Evolutionary conservation across 2,888 invertebrate species (phyloP).

Genomic region (Tillus elongatus): DNA sequence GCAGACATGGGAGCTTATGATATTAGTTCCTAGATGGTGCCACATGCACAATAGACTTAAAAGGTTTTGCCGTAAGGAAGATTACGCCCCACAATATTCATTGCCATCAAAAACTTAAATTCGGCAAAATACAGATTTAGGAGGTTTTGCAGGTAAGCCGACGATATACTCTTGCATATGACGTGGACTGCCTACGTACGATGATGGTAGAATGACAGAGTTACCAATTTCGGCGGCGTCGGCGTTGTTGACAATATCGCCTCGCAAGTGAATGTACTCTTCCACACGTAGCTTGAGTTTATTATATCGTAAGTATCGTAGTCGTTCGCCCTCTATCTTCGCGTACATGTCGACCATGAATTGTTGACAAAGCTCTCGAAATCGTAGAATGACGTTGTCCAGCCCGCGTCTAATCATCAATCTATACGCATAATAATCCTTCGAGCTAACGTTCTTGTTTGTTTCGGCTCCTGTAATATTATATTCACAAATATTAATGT

Average conservation of each 20-base stretch:
- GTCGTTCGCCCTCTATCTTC: constrained; percentile 32
- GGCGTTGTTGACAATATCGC: constrained; percentile 25
- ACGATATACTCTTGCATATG: constrained; percentile 30
- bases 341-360: constrained; percentile 34
- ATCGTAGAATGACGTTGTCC: constrained; percentile 22
- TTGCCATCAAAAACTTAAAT: no score
- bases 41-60: no score
- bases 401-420: constrained; percentile 21
- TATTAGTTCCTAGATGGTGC: no score
- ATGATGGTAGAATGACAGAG: no score
- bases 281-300: constrained; percentile 28
- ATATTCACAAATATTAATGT: constrained; percentile 12
- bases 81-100: no score
- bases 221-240: constrained; percentile 14
- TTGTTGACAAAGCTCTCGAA: constrained; percentile 29
- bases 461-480: no score
- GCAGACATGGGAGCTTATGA: no score
- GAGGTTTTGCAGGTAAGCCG: no score
- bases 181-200: constrained; percentile 24
- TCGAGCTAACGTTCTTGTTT: constrained; percentile 23
- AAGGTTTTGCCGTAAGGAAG: no score
- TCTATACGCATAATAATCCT: constrained; percentile 25
- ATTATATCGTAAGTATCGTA: constrained; percentile 29
- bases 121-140: no score
- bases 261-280: no score